A percentile compares a stretch with the other conserved stretches of the same genome.
These are phyloP conservation scores for Clarias laeviceps DNA, from an alignment of 2,797 vertebrate genomes.

Conservation along the genomic window DNA sequence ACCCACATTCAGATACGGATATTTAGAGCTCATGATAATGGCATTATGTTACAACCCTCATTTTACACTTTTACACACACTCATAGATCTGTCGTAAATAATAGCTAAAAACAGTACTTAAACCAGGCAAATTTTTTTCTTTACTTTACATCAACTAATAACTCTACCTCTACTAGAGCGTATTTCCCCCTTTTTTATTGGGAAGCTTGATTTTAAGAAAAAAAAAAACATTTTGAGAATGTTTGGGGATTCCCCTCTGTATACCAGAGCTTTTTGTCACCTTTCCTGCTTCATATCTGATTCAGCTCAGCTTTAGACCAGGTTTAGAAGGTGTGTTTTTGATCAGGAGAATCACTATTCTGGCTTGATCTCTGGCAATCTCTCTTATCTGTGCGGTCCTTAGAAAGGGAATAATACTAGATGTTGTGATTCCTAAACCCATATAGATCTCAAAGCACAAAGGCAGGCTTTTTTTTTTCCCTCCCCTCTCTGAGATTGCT, in stretches of 20 bases:
- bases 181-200: not conserved
- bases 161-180: not conserved
- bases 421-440: constrained; percentile 25
- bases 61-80: not conserved
- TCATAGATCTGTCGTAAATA: not conserved
- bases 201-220: not conserved
- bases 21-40: not conserved
- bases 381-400: constrained; percentile 11
- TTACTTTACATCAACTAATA: not conserved
- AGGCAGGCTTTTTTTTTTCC: constrained; percentile 3
- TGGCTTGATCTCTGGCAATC: not conserved
- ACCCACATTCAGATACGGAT: not conserved
- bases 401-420: constrained; percentile 21
- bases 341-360: constrained; percentile 13
- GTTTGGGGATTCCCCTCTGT: not conserved
- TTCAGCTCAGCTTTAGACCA: constrained; percentile 11
- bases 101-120: not conserved
- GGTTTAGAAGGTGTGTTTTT: not conserved
- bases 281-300: constrained; percentile 9
- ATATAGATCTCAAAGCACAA: constrained; percentile 31
- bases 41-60: not conserved
- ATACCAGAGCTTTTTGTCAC: not conserved
- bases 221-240: too few species aligned
- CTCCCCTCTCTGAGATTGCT: constrained; percentile 27
- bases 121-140: not conserved